Percentiles rank a stretch among this genome's conserved stretches.
Evolutionary conservation across 2,113 vertebrate genomes (phyloP).

Genomic region (Chelonoidis abingdonii): DNA sequence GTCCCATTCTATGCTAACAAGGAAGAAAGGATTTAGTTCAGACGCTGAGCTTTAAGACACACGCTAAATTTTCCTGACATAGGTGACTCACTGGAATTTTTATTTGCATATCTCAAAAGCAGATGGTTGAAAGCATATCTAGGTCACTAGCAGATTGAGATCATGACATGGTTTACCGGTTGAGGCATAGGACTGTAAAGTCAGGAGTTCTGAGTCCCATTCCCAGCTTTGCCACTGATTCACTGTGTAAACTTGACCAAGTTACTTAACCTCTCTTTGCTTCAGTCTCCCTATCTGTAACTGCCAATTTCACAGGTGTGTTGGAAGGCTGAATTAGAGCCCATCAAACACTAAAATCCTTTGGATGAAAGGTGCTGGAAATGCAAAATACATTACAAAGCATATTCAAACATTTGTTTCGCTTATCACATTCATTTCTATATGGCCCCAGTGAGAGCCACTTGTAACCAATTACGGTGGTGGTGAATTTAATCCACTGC

Average conservation of each 20-base stretch:
- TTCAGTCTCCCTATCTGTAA: neutral
- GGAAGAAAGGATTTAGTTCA: neutral
- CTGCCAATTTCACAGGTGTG: neutral
- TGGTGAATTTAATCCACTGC: neutral
- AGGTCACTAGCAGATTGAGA: neutral
- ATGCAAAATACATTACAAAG: accelerated
- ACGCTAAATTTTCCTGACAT: neutral
- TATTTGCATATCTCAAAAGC: neutral
- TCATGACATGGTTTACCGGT: neutral
- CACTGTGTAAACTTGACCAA: neutral
- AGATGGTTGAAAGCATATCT: neutral
- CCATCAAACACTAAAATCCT: neutral
- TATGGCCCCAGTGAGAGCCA: slow-evolving; percentile 9
- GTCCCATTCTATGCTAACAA: neutral
- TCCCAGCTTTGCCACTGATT: neutral
- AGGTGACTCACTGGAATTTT: neutral
- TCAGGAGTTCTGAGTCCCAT: neutral
- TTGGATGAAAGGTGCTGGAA: neutral
- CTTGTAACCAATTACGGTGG: neutral
- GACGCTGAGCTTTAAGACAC: neutral
- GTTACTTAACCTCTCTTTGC: neutral
- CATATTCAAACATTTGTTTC: neutral
- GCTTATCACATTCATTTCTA: neutral
- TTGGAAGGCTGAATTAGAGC: neutral
- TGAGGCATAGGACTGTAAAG: accelerated